Evolutionary conservation across 2,797 vertebrate genomes (phyloP), one percentile per base, ranked within the genome.

Genomic region (Parambassis ranga): DNA sequence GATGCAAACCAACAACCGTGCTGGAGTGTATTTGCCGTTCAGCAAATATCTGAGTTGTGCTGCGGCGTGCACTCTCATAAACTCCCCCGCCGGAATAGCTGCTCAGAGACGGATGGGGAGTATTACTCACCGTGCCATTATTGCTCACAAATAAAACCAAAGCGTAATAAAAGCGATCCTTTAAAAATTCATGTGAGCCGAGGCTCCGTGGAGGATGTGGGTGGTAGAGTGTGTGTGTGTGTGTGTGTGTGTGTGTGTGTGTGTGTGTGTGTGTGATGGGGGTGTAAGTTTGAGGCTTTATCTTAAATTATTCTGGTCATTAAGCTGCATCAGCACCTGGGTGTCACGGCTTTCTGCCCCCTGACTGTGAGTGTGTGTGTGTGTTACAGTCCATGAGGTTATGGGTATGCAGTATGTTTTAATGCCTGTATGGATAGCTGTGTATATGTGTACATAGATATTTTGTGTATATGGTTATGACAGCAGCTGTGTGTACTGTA

Each of bases 131-230:
- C 33, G 1, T 4, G 18, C 43, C 7, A 33, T 80, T 80, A 75
- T 64, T 79, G 75, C 77, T 71, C 69, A 68, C 74, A 74, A 81
- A 87, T 80, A 82, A 83, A 85, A 76, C 63, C 79, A 59, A 75
- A 75, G 72, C 13, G 55, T 70, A 87, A 85, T 86, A 86, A 85
- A 82, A 83, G 61, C 8, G 26, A 79, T 72, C 38, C 61, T 78
- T 83, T 79, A 85, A 87, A 81, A 78, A 86, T 87, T 70, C 64
- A 87, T 86, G 69, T 46, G 65, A 69, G 59, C 19, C 15, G 24
- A 66, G 57, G 43, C 47, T 19, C 63, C 32, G 19, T 24, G 42
- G 37, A 56, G 28, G 53, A 9, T 44, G 59, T 37, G 49, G 31
- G 61, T 27, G 71, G 53, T 46, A 61, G 46, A 48, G 55, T 57